Conservation (phyloP, 64 coral and sea anemone genomes). For the Montipora sp. region DNA sequence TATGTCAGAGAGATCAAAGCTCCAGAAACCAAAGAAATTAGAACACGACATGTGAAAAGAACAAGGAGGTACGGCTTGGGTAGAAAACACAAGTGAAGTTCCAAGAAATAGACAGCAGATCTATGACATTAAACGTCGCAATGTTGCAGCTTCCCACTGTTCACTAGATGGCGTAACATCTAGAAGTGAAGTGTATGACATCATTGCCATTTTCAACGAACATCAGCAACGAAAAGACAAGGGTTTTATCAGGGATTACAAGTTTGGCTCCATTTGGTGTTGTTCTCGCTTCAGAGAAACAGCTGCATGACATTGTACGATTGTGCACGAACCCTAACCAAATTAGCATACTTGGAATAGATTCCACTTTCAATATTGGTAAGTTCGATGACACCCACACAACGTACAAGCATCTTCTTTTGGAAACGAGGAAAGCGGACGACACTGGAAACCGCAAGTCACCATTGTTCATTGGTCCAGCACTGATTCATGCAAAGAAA, state of each 20-base stretch:
- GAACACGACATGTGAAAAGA: slow-evolving; percentile 1
- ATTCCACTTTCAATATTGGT: slow-evolving; percentile 18
- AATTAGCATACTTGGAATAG: slow-evolving; percentile 5
- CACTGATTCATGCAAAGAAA: slow-evolving; percentile 10
- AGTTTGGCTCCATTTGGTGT: too few species aligned
- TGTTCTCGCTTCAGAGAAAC: too few species aligned
- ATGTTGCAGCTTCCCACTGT: not conserved
- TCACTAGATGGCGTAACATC: not conserved
- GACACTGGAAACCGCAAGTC: not conserved
- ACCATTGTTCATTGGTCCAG: slow-evolving; percentile 7
- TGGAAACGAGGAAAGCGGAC: slow-evolving; percentile 12
- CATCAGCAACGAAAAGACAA: not conserved
- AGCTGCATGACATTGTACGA: not conserved
- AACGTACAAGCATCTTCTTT: not conserved
- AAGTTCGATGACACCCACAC: slow-evolving; percentile 5
- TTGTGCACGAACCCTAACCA: slow-evolving; percentile 3
- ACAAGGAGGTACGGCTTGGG: not conserved
- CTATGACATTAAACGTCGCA: slow-evolving; percentile 4
- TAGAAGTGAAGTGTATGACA: not conserved
- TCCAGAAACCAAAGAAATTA: not conserved
- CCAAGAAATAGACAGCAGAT: slow-evolving; percentile 18
- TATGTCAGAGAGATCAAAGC: slow-evolving; percentile 4
- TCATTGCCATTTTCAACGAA: slow-evolving; percentile 4
- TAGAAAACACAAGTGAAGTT: slow-evolving; percentile 12
- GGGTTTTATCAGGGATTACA: too few species aligned